These are phyloP conservation scores for Synanthedon andrenaeformis DNA, from an alignment of 2,888 invertebrate species.

Conservation along the genomic window DNA sequence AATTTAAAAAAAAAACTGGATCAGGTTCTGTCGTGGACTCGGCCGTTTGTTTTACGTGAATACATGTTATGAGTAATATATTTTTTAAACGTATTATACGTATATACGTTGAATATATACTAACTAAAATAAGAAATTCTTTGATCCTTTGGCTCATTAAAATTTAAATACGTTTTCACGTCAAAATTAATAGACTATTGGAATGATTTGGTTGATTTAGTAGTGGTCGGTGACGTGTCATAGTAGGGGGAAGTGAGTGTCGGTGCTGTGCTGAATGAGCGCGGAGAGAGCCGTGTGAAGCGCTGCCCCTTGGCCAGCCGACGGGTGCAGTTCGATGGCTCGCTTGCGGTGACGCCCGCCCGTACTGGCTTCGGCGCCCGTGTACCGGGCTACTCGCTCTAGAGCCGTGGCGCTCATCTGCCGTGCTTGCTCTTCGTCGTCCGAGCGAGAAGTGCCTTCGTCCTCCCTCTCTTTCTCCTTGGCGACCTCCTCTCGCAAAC, in stretches of 20 bases:
- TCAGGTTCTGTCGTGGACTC: no score
- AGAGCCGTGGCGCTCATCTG: slow-evolving; percentile 46
- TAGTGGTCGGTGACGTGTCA: slow-evolving; percentile 13
- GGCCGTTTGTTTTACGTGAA: no score
- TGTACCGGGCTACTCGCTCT: slow-evolving; percentile 56
- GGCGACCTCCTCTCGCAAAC: background rate
- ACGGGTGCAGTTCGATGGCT: slow-evolving; percentile 25
- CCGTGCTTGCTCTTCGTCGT: background rate
- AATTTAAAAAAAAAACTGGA: no score
- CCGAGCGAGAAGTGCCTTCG: background rate
- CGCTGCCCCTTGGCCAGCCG: slow-evolving; percentile 22
- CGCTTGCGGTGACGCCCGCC: slow-evolving; percentile 11
- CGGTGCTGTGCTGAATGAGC: slow-evolving; percentile 27
- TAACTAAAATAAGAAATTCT: no score
- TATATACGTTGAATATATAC: no score
- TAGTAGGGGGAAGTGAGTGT: slow-evolving; percentile 34
- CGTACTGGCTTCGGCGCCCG: slow-evolving; percentile 22
- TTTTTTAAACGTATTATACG: no score
- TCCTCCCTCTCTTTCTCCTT: background rate
- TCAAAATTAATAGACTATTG: no score
- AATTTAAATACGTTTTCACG: no score
- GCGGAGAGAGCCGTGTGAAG: slow-evolving; percentile 38
- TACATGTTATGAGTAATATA: no score
- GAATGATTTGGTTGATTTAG: background rate
- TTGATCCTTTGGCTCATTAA: no score